Conservation (phyloP, 2,113 vertebrate genomes). For the Aspidoscelis tigris region DNA sequence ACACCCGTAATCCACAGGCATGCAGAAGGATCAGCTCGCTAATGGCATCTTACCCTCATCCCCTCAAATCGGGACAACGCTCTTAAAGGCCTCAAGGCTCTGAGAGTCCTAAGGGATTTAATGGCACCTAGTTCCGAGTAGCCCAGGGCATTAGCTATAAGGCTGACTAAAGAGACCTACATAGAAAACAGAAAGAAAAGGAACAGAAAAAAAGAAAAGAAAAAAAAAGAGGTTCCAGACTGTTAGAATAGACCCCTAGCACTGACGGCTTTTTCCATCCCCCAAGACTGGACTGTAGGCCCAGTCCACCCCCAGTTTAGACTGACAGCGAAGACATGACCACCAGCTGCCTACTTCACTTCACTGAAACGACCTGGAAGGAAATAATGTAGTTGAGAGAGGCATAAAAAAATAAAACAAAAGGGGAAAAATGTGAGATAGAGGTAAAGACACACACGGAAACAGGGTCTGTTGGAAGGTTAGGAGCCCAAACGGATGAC, state of each 20-base stretch:
- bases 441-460: conserved; percentile 81
- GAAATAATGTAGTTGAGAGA: conserved; percentile 91
- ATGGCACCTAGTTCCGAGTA: conserved; percentile 99
- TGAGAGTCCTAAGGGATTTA: conserved; percentile 99
- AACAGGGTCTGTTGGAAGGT: conserved; percentile 79
- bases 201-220: conserved; percentile 82
- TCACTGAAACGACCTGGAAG: conserved; percentile 96
- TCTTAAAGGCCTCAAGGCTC: conserved; percentile 99
- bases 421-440: conserved; percentile 72
- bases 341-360: conserved; percentile 86
- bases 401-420: conserved; percentile 72
- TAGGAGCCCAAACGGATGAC: conserved; percentile 91
- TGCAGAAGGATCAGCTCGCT: conserved; percentile 99
- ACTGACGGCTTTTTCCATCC: conserved; percentile 70
- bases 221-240: conserved; percentile 95
- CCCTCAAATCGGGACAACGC: conserved; percentile 99
- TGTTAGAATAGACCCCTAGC: conserved; percentile 96
- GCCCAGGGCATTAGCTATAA: conserved; percentile 99
- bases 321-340: conserved; percentile 76
- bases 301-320: conserved; percentile 56
- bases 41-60: conserved; percentile 99
- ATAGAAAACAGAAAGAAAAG: conserved; percentile 95
- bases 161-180: conserved; percentile 99
- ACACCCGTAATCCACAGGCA: conserved; percentile 86
- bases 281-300: conserved; percentile 77